Base-by-base conservation (phyloP, 64 coral and sea anemone genomes). In the Montipora sp. region DNA sequence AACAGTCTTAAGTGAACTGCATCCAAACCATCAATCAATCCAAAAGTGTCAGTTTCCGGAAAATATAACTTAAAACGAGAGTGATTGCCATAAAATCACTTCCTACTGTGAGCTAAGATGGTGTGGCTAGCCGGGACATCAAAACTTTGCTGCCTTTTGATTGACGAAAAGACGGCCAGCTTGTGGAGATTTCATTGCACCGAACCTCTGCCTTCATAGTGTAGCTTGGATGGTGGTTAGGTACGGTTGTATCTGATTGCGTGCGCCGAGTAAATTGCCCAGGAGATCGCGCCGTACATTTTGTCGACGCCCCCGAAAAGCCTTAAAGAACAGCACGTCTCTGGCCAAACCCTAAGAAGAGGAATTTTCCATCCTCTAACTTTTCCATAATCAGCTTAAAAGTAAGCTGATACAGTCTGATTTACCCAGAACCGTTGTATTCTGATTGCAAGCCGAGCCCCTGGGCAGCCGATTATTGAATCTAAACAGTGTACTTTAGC, bases 381-480 rank as follows among this genome's bases (percentile, higher is more conserved):
- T 50, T 63, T 63, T n/a, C 11, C 27, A 50, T 85, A 85, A 85
- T 85, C 82, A 49, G 82, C 82, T 85, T 85, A 85, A 4, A 5
- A 66, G 82, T 71, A 83, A 85, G 66, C 47, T 48, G 82, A 85
- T 85, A 85, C 71, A 8, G 19, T 2, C 68, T 65, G 15, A 85
- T 8, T 45, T 85, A 47, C 27, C 16, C 5, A 49, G 63, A 50
- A 16, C 60, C 61, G 47, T 59, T 69, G 47, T 63, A 84, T 20
- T 68, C 15, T 44, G 18, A 68, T 21, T 78, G 47, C 75, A 21
- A 76, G 49, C 27, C 11, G 47, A 63, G 60, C 60, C 47, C 14
- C n/a, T 78, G 16, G 75, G 47, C 12, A 78, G 36, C 36, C 36
- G 46, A 49, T 47, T 49, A 78, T 18, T 6, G 7, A 16, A 2